Evolutionary conservation across 2,113 vertebrate species (phyloP), one percentile per base, ranked within the genome.

Genomic region (Corvus moneduloides): DNA sequence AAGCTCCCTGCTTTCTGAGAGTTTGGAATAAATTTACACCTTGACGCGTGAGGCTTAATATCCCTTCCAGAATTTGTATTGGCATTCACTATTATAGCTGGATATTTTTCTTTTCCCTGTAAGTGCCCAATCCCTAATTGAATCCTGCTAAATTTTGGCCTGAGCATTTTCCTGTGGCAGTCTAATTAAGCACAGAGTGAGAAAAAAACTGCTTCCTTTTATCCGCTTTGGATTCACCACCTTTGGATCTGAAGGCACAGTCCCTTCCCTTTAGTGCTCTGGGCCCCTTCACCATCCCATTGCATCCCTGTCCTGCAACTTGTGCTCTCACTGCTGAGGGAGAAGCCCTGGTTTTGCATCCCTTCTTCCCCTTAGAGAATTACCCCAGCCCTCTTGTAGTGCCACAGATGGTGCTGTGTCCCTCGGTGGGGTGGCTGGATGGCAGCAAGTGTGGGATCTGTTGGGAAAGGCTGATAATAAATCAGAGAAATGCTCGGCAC

Each of bases 41-140:
- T 89, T 94, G 84, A 97, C 54, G 46, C 75, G 90, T 95, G 94
- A 96, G 91, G 71, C 89, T 87, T 75, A 91, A 95, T 90, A 87
- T 97, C 82, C 96, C 91, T 95, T 94, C 93, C 87, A 95, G 71
- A 91, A 96, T 97, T 97, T 95, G 62, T 94, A 71, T 94, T 97
- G 94, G 96, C 94, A 72, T 64, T 61, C 0, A 1, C 49, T 89
- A 10, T 94, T 93, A 89, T 94, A 84, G 90, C 79, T 90, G 88
- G 76, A 80, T 95, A 90, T 97, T 95, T 93, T 91, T 92, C 77
- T 79, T 96, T 62, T 87, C 67, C 93, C 37, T 8, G 1, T 79
- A 89, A 94, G 86, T 73, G 91, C 28, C 87, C 91, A 85, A 89
- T 87, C 49, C 55, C 30, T 95, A 35, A 8, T 55, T 87, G 81